Percentiles rank a stretch among this genome's conserved stretches.
These are phyloP conservation scores for Stenopsyche tienmushanensis DNA, from an alignment of 1,140 invertebrate species.

Conservation along the genomic window DNA sequence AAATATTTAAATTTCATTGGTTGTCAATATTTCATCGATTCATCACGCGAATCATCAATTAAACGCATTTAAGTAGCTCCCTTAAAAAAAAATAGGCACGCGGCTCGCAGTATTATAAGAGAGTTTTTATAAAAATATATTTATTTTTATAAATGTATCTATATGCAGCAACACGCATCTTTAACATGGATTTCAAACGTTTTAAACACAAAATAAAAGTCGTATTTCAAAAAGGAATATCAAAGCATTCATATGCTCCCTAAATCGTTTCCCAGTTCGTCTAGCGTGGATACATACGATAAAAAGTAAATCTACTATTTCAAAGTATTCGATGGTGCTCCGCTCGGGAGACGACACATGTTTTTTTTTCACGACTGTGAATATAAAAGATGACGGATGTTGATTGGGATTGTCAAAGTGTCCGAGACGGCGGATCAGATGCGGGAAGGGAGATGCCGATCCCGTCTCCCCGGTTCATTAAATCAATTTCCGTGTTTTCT, in stretches of 20 bases:
- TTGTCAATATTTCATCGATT: no score
- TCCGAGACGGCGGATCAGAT: not conserved
- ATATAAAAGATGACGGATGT: constrained; percentile 28
- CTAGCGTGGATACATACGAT: not conserved
- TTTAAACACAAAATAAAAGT: no score
- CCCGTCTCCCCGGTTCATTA: constrained; percentile 12
- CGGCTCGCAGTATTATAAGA: no score
- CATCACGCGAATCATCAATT: no score
- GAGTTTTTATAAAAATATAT: no score
- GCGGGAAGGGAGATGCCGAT: not conserved
- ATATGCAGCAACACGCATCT: no score
- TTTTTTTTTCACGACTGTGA: constrained; percentile 19
- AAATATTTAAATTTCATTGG: no score
- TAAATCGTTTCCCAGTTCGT: not conserved
- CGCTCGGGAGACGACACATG: constrained; percentile 16
- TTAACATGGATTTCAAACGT: no score
- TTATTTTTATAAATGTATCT: no score
- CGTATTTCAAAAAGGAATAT: no score
- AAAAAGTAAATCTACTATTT: not conserved
- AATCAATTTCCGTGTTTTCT: constrained; percentile 33
- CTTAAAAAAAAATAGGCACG: no score
- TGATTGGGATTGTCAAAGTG: constrained; percentile 32
- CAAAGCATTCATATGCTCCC: not conserved
- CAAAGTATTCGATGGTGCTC: not conserved
- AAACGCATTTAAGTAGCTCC: no score